Conservation (phyloP, 2,113 vertebrate species). For the Mionectes macconnelli region DNA sequence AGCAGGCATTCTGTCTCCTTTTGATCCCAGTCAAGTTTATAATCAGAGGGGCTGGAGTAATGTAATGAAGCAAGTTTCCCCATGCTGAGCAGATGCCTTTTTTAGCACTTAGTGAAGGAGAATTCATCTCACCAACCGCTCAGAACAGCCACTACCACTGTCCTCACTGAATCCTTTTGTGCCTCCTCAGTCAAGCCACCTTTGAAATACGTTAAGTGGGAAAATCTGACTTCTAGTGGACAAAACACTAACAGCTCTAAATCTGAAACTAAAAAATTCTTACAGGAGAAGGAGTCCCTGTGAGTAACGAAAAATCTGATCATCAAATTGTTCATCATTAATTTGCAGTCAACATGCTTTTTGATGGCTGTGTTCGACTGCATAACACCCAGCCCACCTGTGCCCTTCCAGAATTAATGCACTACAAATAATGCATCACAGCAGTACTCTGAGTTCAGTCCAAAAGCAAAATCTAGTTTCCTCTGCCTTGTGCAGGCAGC, state of each 20-base stretch:
- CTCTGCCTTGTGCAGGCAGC: not conserved
- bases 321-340: not conserved
- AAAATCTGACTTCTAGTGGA: constrained; percentile 24
- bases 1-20: not conserved
- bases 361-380: not conserved
- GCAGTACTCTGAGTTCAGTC: not conserved
- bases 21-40: not conserved
- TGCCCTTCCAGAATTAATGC: not conserved
- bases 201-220: not conserved
- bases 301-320: not conserved
- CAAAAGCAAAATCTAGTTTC: not conserved
- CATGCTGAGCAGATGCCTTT: constrained; percentile 36
- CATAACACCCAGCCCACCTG: not conserved
- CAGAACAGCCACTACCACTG: not conserved
- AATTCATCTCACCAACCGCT: not conserved
- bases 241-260: not conserved
- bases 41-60: not conserved
- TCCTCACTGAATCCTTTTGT: not conserved
- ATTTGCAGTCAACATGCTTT: not conserved
- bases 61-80: not conserved
- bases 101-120: not conserved
- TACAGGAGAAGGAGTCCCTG: not conserved
- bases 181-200: not conserved
- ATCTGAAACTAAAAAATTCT: not conserved
- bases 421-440: not conserved